phyloP scores from a whole-genome alignment of 2,797 vertebrate genomes.

The Oreonectes daqikongensis region DNA sequence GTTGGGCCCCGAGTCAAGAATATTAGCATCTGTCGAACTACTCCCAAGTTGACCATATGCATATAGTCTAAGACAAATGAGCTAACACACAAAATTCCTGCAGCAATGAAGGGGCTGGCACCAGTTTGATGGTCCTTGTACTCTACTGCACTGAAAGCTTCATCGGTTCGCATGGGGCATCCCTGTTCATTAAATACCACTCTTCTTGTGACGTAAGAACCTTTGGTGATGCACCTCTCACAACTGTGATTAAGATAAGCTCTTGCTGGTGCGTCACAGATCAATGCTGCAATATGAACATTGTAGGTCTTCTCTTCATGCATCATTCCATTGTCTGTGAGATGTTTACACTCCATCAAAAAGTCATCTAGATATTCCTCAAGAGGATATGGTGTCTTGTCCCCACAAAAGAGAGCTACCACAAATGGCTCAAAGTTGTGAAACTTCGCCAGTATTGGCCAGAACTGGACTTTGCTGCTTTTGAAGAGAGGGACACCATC shows the following conservation, averaged over 20 bases:
- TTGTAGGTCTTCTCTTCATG: constrained; percentile 38
- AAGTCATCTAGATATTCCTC: constrained; percentile 50
- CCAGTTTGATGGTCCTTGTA: constrained; percentile 42
- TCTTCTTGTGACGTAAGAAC: constrained; percentile 35
- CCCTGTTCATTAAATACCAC: constrained; percentile 32
- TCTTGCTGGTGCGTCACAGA: constrained; percentile 52
- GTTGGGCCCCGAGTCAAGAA: constrained; percentile 19
- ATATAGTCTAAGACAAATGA: constrained; percentile 37
- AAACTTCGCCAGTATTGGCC: constrained; percentile 45
- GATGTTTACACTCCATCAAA: constrained; percentile 47
- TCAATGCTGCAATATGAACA: constrained; percentile 34
- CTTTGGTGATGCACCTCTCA: constrained; percentile 47
- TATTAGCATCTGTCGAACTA: neutral
- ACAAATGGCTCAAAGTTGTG: constrained; percentile 46
- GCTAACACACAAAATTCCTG: constrained; percentile 48
- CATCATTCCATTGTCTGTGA: constrained; percentile 42
- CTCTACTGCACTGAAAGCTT: constrained; percentile 21
- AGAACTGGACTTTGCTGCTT: constrained; percentile 43
- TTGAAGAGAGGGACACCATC: constrained; percentile 55
- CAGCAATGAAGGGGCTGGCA: constrained; percentile 44
- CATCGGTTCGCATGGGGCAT: constrained; percentile 37
- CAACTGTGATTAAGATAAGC: constrained; percentile 50
- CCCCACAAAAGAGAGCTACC: constrained; percentile 42
- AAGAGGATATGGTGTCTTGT: constrained; percentile 32
- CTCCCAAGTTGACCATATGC: constrained; percentile 4